These are phyloP conservation scores for Bembecia ichneumoniformis DNA, from an alignment of 2,888 invertebrate genomes.

Conservation along the genomic window DNA sequence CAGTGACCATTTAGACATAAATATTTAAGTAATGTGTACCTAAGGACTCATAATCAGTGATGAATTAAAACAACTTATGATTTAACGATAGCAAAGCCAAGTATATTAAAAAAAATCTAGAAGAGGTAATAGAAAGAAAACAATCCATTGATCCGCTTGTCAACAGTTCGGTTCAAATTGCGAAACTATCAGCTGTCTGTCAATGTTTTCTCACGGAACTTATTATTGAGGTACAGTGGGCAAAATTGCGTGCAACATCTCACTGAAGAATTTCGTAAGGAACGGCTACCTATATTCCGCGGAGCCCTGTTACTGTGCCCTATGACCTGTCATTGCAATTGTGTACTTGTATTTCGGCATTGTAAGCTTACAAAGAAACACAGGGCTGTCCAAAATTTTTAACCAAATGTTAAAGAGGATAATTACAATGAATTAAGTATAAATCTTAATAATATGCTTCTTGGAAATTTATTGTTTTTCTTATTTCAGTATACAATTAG, in stretches of 20 bases:
- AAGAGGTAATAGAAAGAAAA: conserved; percentile 2
- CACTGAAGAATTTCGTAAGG: neutral
- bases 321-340: conserved; percentile 41
- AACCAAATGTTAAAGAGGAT: too few species aligned
- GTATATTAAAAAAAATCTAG: too few species aligned
- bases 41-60: too few species aligned
- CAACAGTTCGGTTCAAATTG: conserved; percentile 17
- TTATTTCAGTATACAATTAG: too few species aligned
- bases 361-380: neutral
- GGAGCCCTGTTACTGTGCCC: conserved; percentile 15
- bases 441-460: too few species aligned
- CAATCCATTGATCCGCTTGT: conserved; percentile 17
- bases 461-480: too few species aligned
- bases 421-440: too few species aligned
- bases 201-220: conserved; percentile 49
- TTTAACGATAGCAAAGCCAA: too few species aligned
- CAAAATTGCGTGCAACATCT: neutral
- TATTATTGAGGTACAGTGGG: conserved; percentile 12
- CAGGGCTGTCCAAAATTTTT: too few species aligned
- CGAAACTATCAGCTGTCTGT: conserved; percentile 28
- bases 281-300: neutral
- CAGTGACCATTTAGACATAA: too few species aligned
- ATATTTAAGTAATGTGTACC: too few species aligned
- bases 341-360: conserved; percentile 13
- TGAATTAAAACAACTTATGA: too few species aligned